A percentile compares a stretch with the other conserved stretches of the same genome.
These are phyloP conservation scores for Anastrepha ludens DNA, from an alignment of 1,140 invertebrate species.

Conservation along the genomic window DNA sequence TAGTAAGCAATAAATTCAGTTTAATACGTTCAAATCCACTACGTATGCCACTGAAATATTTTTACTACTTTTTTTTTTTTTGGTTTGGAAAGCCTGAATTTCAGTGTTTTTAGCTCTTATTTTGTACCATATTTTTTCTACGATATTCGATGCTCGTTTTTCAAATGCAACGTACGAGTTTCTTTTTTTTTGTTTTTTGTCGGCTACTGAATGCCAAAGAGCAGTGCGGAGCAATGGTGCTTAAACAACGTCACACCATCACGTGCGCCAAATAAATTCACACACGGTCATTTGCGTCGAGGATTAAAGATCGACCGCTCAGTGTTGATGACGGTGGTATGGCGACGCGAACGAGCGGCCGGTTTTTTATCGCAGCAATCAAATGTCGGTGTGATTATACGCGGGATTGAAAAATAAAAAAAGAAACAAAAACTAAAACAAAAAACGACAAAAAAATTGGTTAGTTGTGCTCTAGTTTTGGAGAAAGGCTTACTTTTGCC, in stretches of 20 bases:
- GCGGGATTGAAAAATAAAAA: too few relatives aligned
- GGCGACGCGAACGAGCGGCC: neutral
- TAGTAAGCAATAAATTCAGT: slow-evolving; percentile 51
- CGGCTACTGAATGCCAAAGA: slow-evolving; percentile 1
- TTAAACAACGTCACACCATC: slow-evolving; percentile 59
- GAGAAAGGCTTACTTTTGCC: neutral
- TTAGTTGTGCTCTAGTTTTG: slow-evolving; percentile 35
- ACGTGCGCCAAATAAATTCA: slow-evolving; percentile 58
- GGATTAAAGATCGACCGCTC: slow-evolving; percentile 56
- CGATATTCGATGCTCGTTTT: neutral
- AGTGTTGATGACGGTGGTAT: neutral
- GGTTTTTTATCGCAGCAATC: neutral
- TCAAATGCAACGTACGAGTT: slow-evolving; percentile 3
- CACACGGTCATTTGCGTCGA: slow-evolving; percentile 58
- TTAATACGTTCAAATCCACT: slow-evolving; percentile 48
- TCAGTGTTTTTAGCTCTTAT: neutral
- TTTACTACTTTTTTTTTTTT: slow-evolving; percentile 10
- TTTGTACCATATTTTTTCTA: neutral
- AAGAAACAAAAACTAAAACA: too few relatives aligned
- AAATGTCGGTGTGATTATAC: too few relatives aligned
- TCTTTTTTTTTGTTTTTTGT: neutral
- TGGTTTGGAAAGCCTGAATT: neutral
- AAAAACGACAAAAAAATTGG: neutral
- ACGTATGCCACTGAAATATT: slow-evolving; percentile 23
- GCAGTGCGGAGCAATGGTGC: slow-evolving; percentile 54